phyloP scores from a whole-genome alignment of 2,113 vertebrate genomes.

The Thomomys bottae region DNA sequence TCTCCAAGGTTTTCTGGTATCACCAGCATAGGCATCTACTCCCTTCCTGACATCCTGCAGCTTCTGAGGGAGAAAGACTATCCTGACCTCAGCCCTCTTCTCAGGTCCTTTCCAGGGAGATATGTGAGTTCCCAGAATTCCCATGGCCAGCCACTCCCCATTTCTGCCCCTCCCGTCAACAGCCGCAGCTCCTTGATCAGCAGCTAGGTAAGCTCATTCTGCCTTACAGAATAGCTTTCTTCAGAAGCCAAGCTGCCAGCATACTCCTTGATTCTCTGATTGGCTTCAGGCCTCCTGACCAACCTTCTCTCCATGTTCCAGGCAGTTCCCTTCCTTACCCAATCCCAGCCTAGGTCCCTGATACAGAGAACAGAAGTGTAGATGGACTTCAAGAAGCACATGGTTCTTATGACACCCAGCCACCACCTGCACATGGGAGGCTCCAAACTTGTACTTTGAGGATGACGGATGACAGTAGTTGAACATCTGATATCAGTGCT shows the following conservation, averaged over 20 bases:
- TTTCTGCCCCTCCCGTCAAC: not conserved
- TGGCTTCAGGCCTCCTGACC: not conserved
- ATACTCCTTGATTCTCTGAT: not conserved
- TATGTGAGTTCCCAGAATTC: not conserved
- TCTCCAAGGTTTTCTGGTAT: not conserved
- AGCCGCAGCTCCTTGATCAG: not conserved
- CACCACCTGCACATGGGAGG: too few species aligned
- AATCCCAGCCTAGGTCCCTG: too few species aligned
- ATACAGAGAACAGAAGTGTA: not conserved
- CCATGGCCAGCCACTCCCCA: not conserved
- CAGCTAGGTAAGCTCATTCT: not conserved
- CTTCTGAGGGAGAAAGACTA: not conserved
- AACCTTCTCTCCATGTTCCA: not conserved
- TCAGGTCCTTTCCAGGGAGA: not conserved
- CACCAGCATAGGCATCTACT: not conserved
- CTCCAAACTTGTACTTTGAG: not conserved
- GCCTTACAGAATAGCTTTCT: not conserved
- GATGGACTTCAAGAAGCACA: not conserved
- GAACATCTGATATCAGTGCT: too few species aligned
- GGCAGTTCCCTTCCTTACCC: not conserved
- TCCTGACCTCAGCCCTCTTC: not conserved
- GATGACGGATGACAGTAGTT: not conserved
- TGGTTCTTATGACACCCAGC: not conserved
- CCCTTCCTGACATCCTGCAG: not conserved
- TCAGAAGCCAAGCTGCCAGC: not conserved